Percentiles rank a stretch among this genome's conserved stretches.
Conservation (phyloP, 1,140 invertebrate genomes). For the Hycleus phaleratus region DNA sequence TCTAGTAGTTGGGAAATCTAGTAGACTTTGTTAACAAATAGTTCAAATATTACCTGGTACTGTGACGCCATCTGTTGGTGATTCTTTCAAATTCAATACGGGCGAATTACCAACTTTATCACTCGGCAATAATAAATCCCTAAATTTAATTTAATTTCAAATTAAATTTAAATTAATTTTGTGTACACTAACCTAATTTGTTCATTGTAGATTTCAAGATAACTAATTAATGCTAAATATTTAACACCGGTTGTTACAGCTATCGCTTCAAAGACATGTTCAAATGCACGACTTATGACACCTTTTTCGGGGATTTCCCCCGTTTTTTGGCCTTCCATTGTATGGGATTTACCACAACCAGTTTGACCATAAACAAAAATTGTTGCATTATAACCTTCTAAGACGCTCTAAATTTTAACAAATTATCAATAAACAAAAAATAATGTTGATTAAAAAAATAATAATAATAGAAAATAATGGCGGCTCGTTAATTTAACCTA, state of each 20-base stretch:
- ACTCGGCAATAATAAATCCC: constrained; percentile 40
- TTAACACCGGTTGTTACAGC: constrained; percentile 71
- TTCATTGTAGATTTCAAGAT: constrained; percentile 92
- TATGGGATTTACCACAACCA: constrained; percentile 74
- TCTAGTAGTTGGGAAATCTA: too few relatives aligned
- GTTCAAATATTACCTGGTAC: constrained; percentile 46
- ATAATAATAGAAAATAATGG: constrained; percentile 1
- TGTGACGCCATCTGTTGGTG: constrained; percentile 73
- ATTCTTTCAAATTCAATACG: constrained; percentile 67
- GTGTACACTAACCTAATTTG: constrained; percentile 46
- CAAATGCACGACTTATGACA: constrained; percentile 80
- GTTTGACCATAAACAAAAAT: constrained; percentile 87
- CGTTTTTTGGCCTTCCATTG: constrained; percentile 66
- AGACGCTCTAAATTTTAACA: constrained; percentile 55
- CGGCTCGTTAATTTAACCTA: too few relatives aligned
- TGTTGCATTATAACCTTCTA: constrained; percentile 82
- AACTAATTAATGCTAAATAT: constrained; percentile 84
- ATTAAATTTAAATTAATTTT: too few relatives aligned
- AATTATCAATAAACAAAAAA: constrained; percentile 3
- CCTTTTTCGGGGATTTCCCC: constrained; percentile 51
- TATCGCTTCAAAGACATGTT: constrained; percentile 89
- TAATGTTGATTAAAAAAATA: neutral
- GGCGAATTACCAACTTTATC: constrained; percentile 32
- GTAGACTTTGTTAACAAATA: too few relatives aligned
- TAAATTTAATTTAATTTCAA: constrained; percentile 1